These are phyloP conservation scores for Rhaphigaster nebulosa DNA, from an alignment of 2,888 invertebrate genomes.

Conservation along the genomic window DNA sequence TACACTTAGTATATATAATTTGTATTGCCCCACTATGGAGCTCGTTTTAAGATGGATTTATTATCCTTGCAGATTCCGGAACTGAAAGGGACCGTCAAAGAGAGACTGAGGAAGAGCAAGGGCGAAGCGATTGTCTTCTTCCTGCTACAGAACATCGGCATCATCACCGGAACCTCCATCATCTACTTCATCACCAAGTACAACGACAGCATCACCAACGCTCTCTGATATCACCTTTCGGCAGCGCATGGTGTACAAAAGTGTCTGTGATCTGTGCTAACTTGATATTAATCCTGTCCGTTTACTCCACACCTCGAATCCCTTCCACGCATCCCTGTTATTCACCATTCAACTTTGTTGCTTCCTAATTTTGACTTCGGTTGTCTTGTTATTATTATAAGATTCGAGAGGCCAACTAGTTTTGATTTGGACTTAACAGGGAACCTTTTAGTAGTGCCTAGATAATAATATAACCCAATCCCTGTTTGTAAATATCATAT, in stretches of 20 bases:
- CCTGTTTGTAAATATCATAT: neutral
- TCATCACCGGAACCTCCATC: slow-evolving; percentile 68
- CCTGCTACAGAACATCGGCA: slow-evolving; percentile 70
- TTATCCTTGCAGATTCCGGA: slow-evolving; percentile 69
- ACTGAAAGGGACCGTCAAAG: slow-evolving; percentile 70
- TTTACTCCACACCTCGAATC: too few species aligned
- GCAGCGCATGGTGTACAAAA: neutral
- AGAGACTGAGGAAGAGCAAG: slow-evolving; percentile 68
- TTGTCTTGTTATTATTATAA: neutral
- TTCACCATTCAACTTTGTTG: too few species aligned
- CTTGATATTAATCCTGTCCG: neutral
- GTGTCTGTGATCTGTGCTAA: neutral
- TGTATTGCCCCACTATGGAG: too few species aligned
- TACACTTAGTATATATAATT: too few species aligned
- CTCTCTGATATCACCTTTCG: neutral
- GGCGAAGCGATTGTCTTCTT: slow-evolving; percentile 68
- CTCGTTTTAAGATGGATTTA: too few species aligned
- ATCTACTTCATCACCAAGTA: slow-evolving; percentile 68
- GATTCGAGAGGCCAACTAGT: neutral
- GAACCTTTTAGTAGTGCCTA: neutral
- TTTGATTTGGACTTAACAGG: neutral
- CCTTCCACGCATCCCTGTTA: neutral
- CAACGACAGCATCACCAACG: slow-evolving; percentile 63
- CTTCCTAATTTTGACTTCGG: neutral
- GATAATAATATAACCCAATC: neutral